Conservation (phyloP, 2,797 vertebrate genomes). For the Cirrhinus molitorella region DNA sequence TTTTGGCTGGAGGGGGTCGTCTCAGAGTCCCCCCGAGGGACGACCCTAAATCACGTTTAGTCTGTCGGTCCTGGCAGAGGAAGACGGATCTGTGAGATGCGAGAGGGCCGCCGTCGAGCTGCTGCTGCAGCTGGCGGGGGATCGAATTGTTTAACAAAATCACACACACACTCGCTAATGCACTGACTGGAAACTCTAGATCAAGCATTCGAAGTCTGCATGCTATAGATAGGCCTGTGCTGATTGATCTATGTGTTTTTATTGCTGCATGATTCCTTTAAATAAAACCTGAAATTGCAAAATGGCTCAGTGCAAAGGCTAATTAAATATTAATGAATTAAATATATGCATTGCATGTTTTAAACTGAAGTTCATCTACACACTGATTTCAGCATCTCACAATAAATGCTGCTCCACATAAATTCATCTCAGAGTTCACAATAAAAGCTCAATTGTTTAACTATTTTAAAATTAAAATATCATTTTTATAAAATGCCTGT, state of each 20-base stretch:
- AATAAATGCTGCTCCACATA: no score
- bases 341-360: neutral
- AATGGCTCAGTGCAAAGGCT: neutral
- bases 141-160: constrained; percentile 82
- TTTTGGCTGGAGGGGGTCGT: constrained; percentile 65
- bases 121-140: constrained; percentile 58
- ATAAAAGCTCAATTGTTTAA: no score
- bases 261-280: neutral
- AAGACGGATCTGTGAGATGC: constrained; percentile 57
- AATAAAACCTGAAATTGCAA: neutral
- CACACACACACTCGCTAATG: constrained; percentile 34
- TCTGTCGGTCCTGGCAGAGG: constrained; percentile 54
- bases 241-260: neutral
- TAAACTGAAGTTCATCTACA: no score
- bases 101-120: constrained; percentile 57
- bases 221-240: neutral
- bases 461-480: no score
- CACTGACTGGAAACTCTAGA: constrained; percentile 22
- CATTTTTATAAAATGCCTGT: no score
- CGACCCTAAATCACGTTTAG: constrained; percentile 78
- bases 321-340: neutral
- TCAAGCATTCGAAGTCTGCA: neutral
- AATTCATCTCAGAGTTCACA: no score
- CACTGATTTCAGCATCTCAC: no score
- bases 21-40: constrained; percentile 65